phyloP scores from a whole-genome alignment of 2,888 invertebrate species.

The Hypomecis atomaria region DNA sequence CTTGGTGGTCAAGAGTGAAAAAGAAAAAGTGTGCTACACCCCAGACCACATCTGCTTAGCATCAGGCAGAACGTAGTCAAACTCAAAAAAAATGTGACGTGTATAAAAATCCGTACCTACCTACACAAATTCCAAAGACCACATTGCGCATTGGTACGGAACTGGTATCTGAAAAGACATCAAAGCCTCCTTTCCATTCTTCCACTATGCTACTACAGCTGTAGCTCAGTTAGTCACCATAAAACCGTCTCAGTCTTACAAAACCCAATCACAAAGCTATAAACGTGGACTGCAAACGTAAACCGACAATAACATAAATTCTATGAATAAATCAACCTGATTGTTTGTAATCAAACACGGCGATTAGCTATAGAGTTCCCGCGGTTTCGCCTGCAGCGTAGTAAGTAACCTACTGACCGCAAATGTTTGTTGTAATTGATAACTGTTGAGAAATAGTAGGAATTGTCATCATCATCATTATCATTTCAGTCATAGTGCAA shows the following conservation, averaged over 20 bases:
- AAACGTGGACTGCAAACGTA: neutral
- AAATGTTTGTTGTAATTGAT: slow-evolving; percentile 36
- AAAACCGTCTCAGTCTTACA: neutral
- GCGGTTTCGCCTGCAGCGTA: slow-evolving; percentile 37
- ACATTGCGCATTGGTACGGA: too few species aligned
- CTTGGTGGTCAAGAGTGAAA: too few species aligned
- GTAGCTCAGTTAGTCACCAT: neutral
- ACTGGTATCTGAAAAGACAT: too few species aligned
- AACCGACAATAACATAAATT: slow-evolving; percentile 9
- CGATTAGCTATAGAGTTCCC: slow-evolving; percentile 33
- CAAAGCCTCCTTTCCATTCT: too few species aligned
- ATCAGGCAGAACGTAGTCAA: too few species aligned
- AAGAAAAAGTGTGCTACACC: too few species aligned
- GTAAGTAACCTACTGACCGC: slow-evolving; percentile 25
- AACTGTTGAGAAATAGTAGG: slow-evolving; percentile 16
- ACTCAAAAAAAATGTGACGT: too few species aligned
- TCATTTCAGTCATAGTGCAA: neutral
- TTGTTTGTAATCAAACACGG: slow-evolving; percentile 38
- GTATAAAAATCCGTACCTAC: too few species aligned
- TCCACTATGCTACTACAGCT: neutral
- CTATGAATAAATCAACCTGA: slow-evolving; percentile 29
- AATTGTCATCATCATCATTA: neutral
- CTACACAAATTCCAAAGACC: too few species aligned
- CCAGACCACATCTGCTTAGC: too few species aligned
- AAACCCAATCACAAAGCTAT: slow-evolving; percentile 3